These are phyloP conservation scores for Pogonocichla stellata DNA, from an alignment of 2,113 vertebrate genomes.

Conservation along the genomic window DNA sequence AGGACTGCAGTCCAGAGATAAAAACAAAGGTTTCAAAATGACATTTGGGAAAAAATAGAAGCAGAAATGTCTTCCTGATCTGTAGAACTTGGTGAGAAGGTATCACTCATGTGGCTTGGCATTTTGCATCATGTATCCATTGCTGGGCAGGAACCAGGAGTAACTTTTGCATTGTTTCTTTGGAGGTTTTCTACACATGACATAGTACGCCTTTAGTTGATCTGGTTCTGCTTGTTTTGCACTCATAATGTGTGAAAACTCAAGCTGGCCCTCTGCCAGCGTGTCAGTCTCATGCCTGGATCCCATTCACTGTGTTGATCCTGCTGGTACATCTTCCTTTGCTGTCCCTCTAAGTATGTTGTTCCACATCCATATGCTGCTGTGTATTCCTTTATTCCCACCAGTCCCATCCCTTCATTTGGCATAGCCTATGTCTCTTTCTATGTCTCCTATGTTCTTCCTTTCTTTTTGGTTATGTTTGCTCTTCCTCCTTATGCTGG, in stretches of 20 bases:
- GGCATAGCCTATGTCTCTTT: not conserved
- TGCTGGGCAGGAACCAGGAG: not conserved
- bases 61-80: not conserved
- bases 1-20: not conserved
- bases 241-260: not conserved
- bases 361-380: not conserved
- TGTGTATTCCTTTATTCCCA: not conserved
- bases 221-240: not conserved
- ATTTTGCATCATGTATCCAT: not conserved
- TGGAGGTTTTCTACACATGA: not conserved
- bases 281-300: not conserved
- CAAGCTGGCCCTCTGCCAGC: not conserved
- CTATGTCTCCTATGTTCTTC: not conserved
- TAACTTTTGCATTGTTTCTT: not conserved
- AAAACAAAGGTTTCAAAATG: not conserved
- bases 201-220: not conserved
- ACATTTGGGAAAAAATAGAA: not conserved
- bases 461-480: not conserved
- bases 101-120: not conserved
- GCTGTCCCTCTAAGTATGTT: not conserved
- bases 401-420: not conserved
- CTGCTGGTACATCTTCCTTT: not conserved
- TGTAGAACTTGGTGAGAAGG: not conserved
- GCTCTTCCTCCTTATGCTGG: not conserved
- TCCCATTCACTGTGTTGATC: not conserved